Conservation (phyloP, 2,113 vertebrate species). For the Stomatorhinus ivindoensis region DNA sequence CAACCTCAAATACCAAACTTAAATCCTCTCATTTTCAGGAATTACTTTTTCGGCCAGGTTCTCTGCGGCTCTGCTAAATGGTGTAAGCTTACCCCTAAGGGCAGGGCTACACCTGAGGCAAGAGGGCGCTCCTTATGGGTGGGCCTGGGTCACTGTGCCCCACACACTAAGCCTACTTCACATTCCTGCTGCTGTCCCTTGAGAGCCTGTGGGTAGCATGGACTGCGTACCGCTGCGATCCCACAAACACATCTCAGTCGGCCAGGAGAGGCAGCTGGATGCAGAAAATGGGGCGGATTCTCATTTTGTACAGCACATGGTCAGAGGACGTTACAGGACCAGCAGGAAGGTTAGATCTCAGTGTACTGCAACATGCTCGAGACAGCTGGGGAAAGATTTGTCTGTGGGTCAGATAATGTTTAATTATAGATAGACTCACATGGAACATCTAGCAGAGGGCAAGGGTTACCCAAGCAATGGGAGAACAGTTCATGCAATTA, state of each 20-base stretch:
- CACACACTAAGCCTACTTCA: constrained; percentile 6
- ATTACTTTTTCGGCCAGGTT: not conserved
- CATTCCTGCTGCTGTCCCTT: not conserved
- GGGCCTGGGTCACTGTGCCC: not conserved
- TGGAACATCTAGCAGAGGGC: not conserved
- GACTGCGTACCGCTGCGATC: not conserved
- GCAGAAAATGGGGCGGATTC: not conserved
- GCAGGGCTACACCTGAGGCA: constrained; percentile 2
- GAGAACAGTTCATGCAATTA: not conserved
- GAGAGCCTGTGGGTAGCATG: not conserved
- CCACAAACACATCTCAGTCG: not conserved
- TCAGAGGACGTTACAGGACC: not conserved
- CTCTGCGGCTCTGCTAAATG: constrained; percentile 1
- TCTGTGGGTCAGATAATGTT: not conserved
- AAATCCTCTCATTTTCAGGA: not conserved
- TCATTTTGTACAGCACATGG: not conserved
- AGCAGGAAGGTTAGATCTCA: not conserved
- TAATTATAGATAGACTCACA: not conserved
- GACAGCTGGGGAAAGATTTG: not conserved
- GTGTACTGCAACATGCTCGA: not conserved
- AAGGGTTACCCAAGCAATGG: not conserved
- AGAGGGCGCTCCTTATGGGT: not conserved
- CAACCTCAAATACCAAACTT: not conserved
- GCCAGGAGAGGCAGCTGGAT: not conserved
- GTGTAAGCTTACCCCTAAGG: not conserved